Evolutionary conservation across 1,140 invertebrate species (phyloP), one percentile per base, ranked within the genome.

Genomic region (Portunus trituberculatus): DNA sequence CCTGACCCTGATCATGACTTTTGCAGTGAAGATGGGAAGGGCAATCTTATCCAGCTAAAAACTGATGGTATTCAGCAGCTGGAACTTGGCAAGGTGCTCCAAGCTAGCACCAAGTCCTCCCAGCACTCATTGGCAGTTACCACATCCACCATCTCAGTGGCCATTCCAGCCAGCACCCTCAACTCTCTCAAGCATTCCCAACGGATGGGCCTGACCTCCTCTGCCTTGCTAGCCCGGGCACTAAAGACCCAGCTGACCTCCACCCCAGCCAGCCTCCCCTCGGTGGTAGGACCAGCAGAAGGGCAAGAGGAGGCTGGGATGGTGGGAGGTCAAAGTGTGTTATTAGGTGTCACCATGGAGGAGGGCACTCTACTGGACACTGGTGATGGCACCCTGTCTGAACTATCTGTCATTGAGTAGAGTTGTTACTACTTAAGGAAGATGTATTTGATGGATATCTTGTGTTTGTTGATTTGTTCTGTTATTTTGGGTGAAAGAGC

Each of bases 361-460:
- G 94, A 95, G 29, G 94, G 94, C 14, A 95, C 94, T 87, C 94
- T 95, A 59, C 29, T 95, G 84, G 94, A 95, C 88, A 92, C 88
- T 95, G 94, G 94, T 45, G 94, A 95, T 88, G 94, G 91, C 45
- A 95, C 94, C 39, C 94, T 95, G 20, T 95, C 94, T 45, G 94
- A 95, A 93, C 91, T 95, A 14, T 92, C 94, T 31, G 94, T 95
- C 28, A 95, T 95, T 93, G 94, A 95, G 8, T 95, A 95, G 39
- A 76, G 67, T 76, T 12, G n/a, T 7, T 7, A 20, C 67, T 7
- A n/a, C 67, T n/a, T n/a, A n/a, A 7, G 25, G 67, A 20, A 76
- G n/a, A 25, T 25, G n/a, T 76, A 25, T 59, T 25, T 76, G 67
- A 20, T 76, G 67, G 67, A 25, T 76, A n/a, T 12, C 52, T 20